Percentiles rank a stretch among this genome's conserved stretches.
Evolutionary conservation across 2,888 invertebrate genomes (phyloP).

Genomic region (Coelinius sp.): DNA sequence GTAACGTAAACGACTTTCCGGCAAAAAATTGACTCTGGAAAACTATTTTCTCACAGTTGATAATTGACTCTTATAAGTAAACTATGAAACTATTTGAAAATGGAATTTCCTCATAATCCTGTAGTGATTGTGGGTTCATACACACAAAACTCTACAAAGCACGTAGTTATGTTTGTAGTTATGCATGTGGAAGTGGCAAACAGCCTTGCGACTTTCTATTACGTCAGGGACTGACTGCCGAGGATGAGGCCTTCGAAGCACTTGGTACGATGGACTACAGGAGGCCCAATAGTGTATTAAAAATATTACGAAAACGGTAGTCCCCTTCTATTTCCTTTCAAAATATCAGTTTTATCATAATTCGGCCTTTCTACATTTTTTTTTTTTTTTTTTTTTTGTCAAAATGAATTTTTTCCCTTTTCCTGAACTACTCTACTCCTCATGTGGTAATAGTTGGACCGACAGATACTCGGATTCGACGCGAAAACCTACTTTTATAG

Average conservation of each 20-base stretch:
- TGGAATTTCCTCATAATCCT: not conserved
- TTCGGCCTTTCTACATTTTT: too few species aligned
- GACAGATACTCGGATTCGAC: not conserved
- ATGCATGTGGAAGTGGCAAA: slow-evolving; percentile 46
- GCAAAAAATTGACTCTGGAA: too few species aligned
- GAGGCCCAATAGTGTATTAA: not conserved
- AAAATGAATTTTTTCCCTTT: too few species aligned
- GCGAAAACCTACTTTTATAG: slow-evolving; percentile 31
- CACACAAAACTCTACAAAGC: not conserved
- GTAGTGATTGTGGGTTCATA: slow-evolving; percentile 8
- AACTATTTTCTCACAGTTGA: too few species aligned
- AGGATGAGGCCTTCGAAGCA: slow-evolving; percentile 54
- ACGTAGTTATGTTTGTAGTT: not conserved
- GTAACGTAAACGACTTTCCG: not conserved
- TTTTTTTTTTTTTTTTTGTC: not conserved
- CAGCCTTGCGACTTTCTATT: slow-evolving; percentile 64
- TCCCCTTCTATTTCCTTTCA: slow-evolving; percentile 36
- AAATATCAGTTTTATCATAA: slow-evolving; percentile 10
- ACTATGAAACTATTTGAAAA: not conserved
- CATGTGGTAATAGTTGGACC: not conserved
- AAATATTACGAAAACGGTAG: slow-evolving; percentile 41
- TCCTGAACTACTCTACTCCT: not conserved
- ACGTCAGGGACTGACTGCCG: slow-evolving; percentile 52
- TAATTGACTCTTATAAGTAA: not conserved
- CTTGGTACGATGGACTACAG: slow-evolving; percentile 45